phyloP scores from a whole-genome alignment of 1,140 invertebrate genomes.

The Dendroctonus valens region DNA sequence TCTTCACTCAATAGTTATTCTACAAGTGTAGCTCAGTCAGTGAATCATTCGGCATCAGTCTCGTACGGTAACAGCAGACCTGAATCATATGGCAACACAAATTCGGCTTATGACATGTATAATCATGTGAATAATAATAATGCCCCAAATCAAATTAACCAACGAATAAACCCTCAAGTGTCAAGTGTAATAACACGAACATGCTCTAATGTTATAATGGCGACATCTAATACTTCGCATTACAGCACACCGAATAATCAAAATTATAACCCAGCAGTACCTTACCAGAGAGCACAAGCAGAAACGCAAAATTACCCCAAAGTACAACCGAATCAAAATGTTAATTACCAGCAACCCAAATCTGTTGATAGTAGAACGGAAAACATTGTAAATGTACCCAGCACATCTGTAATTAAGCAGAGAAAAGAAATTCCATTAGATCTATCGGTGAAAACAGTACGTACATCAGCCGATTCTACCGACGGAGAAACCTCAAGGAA shows the following conservation, averaged over 20 bases:
- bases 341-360: neutral
- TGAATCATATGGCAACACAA: conserved; percentile 3
- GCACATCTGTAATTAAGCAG: conserved; percentile 38
- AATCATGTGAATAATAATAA: conserved; percentile 9
- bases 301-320: conserved; percentile 5
- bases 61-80: conserved; percentile 5
- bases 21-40: conserved; percentile 11
- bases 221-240: conserved; percentile 32
- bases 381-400: neutral
- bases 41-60: too few relatives aligned
- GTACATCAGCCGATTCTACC: conserved; percentile 81
- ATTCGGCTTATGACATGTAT: conserved; percentile 1
- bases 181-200: conserved; percentile 32
- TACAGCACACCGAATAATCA: conserved; percentile 15
- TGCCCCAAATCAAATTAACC: conserved; percentile 29
- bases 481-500: conserved; percentile 59
- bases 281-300: conserved; percentile 7
- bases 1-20: conserved; percentile 13
- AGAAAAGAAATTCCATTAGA: conserved; percentile 78
- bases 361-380: conserved; percentile 1
- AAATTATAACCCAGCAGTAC: conserved; percentile 1
- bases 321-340: conserved; percentile 23
- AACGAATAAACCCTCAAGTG: conserved; percentile 9
- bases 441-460: conserved; percentile 80
- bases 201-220: conserved; percentile 38